Base-by-base conservation (phyloP, 2,797 vertebrate species). In the Pelodytes ibericus region DNA sequence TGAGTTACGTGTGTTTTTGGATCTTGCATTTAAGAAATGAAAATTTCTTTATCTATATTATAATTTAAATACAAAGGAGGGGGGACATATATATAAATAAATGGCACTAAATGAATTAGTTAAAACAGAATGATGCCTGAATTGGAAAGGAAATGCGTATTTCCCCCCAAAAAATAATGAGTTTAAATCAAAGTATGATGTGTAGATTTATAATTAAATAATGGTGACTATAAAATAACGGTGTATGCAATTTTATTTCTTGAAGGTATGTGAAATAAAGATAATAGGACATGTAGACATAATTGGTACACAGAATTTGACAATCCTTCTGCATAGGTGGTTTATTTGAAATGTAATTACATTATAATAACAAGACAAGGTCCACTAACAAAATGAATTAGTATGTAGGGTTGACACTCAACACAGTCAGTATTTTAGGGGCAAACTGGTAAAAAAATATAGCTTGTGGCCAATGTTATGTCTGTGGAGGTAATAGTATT, bases 1-100 rank as follows among this genome's bases (percentile, higher is more conserved):
- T 88, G 85, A 88, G 72, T 89, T 90, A 89, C 90, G 88, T 89
- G 82, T 89, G 88, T 90, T 87, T 83, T 79, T 85, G 85, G 66
- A 72, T 66, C 56, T 64, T 51, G 72, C 26, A 82, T 74, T 86
- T 80, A 81, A 60, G 72, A 78, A 85, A 84, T 82, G 68, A 59
- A 57, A 89, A 88, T 82, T 69, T 29, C 88, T 89, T 86, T 81
- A 83, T 88, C 79, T 86, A 85, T 88, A 90, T 82, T 82, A 81
- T 30, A 4, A 30, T 80, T 88, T 89, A 87, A 87, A 88, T 88
- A 86, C 16, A 24, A 53, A 2, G 7, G 49, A 53, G 49, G 16
- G 15, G 15, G 15, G 13, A 36, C 33, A 20, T 6, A 53, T 20
- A 53, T 20, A 20, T 20, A 59, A 75, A 85, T 83, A 80, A 44